These are phyloP conservation scores for Heliconius himera DNA, from an alignment of 1,140 invertebrate genomes.

Conservation along the genomic window DNA sequence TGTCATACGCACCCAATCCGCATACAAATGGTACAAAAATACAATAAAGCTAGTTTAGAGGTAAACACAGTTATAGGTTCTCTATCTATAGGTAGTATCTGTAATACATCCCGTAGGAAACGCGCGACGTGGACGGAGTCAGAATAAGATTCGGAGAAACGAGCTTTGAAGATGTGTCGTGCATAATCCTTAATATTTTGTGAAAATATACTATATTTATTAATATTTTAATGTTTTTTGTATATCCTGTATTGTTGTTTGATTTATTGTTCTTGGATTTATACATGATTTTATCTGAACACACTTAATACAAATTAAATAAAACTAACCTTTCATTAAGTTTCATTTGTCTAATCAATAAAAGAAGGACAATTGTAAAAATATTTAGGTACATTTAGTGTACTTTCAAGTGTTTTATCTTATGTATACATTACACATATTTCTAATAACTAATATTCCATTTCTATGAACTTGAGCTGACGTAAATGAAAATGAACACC, in stretches of 20 bases:
- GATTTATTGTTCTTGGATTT: not conserved
- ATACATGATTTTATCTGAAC: not conserved
- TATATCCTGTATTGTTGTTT: not conserved
- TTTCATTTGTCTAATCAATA: no score
- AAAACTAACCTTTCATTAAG: not conserved
- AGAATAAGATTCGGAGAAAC: constrained; percentile 49
- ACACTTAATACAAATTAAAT: no score
- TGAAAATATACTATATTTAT: constrained; percentile 15
- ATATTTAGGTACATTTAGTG: no score
- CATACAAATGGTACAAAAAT: constrained; percentile 69
- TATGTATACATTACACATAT: not conserved
- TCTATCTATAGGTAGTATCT: constrained; percentile 50
- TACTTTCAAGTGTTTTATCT: no score
- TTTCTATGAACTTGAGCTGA: not conserved
- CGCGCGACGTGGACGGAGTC: constrained; percentile 62
- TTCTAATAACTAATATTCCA: not conserved
- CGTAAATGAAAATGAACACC: not conserved
- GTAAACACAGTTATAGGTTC: constrained; percentile 66
- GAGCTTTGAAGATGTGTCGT: constrained; percentile 52
- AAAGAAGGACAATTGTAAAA: no score
- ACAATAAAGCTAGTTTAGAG: constrained; percentile 64
- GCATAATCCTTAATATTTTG: constrained; percentile 49
- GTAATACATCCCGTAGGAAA: constrained; percentile 68
- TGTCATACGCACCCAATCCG: constrained; percentile 64
- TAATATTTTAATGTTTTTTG: not conserved